Conservation (phyloP, 2,113 vertebrate genomes). For the Bagarius yarrelli region DNA sequence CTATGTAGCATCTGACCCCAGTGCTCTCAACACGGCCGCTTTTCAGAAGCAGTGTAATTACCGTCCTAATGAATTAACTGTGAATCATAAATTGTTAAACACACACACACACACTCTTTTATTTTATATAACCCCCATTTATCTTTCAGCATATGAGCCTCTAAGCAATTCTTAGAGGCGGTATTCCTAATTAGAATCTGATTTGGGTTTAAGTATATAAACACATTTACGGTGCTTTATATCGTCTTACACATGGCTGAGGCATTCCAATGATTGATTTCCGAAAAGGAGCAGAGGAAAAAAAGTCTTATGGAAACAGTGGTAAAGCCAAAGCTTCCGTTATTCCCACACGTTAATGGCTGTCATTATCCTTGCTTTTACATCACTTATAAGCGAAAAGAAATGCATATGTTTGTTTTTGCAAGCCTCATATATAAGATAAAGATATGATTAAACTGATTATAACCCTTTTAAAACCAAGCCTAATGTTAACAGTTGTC, state of each 20-base stretch:
- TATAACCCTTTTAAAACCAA: background rate
- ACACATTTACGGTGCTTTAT: background rate
- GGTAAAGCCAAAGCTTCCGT: background rate
- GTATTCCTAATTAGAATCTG: constrained; percentile 8
- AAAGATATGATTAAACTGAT: background rate
- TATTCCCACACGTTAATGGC: background rate
- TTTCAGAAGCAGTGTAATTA: too few species aligned
- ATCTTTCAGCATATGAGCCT: constrained; percentile 29
- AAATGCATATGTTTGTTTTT: background rate
- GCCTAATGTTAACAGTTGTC: background rate
- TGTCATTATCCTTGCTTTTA: background rate
- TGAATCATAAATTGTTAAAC: background rate
- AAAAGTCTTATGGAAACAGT: background rate
- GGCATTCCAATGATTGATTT: background rate
- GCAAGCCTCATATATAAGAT: background rate
- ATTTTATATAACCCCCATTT: constrained; percentile 23
- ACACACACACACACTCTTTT: background rate
- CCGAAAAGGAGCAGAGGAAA: background rate
- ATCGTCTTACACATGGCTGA: background rate
- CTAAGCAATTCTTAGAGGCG: background rate
- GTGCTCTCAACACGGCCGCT: too few species aligned
- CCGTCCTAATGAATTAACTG: background rate
- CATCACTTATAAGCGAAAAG: background rate
- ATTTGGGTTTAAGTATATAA: background rate
- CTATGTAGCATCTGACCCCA: too few species aligned